Conservation (phyloP, 2,113 vertebrate species). For the Tursiops truncatus region DNA sequence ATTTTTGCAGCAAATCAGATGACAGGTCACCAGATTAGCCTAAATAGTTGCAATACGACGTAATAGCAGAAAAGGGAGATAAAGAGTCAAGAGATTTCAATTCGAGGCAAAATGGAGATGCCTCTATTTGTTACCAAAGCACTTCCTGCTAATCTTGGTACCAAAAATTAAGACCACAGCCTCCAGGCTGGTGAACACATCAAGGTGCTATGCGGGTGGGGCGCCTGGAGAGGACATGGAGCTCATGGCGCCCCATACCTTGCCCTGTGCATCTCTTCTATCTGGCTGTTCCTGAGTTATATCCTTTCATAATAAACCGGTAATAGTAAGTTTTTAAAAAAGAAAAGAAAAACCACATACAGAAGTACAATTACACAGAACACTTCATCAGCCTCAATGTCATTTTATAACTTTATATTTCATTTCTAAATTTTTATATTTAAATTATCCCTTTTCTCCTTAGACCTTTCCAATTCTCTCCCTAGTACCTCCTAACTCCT, state of each 20-base stretch:
- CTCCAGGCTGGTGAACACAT: not conserved
- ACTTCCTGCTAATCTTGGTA: not conserved
- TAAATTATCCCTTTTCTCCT: slow-evolving; percentile 11
- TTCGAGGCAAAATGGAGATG: not conserved
- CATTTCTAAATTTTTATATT: slow-evolving; percentile 11
- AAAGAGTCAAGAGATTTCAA: not conserved
- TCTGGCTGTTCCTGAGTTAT: not conserved
- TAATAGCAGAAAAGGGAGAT: not conserved
- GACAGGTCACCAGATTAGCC: not conserved
- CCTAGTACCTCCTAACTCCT: not conserved
- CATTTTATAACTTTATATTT: slow-evolving; percentile 49
- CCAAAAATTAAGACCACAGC: not conserved
- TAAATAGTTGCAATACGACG: not conserved
- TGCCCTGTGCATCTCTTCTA: not conserved
- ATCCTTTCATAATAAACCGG: not conserved
- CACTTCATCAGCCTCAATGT: slow-evolving; percentile 29
- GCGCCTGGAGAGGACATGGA: rapidly evolving
- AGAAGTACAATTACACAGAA: not conserved
- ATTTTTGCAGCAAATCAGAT: slow-evolving; percentile 35
- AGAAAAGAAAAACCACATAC: not conserved
- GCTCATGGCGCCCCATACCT: rapidly evolving
- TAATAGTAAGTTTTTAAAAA: not conserved
- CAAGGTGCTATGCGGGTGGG: not conserved
- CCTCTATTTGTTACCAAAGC: not conserved
- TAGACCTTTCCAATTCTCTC: not conserved